Conservation (phyloP, 2,113 vertebrate genomes). For the Lipotes vexillifer region DNA sequence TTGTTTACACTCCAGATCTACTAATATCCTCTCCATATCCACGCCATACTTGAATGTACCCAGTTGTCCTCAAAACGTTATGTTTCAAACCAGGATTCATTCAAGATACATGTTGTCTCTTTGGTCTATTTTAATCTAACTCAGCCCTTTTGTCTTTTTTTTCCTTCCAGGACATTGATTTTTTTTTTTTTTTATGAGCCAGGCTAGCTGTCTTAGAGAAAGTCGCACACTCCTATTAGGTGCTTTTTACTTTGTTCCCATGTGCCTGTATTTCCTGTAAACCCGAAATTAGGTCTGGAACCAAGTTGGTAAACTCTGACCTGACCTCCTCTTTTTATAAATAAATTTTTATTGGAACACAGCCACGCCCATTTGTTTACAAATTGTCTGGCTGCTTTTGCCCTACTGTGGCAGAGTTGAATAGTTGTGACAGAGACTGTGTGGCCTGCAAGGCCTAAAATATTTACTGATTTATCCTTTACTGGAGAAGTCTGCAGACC, state of each 20-base stretch:
- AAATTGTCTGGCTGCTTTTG: neutral
- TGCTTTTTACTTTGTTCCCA: neutral
- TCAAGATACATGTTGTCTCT: neutral
- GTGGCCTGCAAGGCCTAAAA: neutral
- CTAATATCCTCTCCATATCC: neutral
- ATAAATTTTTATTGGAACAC: neutral
- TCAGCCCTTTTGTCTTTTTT: neutral
- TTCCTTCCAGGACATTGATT: neutral
- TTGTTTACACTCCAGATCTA: fast-evolving
- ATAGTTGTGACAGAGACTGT: neutral
- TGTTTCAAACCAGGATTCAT: neutral
- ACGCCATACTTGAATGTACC: neutral
- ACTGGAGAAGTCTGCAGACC: neutral
- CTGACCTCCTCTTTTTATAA: neutral
- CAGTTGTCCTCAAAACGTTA: neutral
- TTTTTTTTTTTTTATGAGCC: neutral
- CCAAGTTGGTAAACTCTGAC: neutral
- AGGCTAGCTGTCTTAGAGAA: neutral
- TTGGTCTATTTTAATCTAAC: neutral
- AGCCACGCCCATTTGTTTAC: neutral
- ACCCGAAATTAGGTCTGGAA: neutral
- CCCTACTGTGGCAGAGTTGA: neutral
- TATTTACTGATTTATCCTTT: neutral
- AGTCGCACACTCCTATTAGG: neutral
- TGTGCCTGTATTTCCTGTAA: neutral